Base-by-base conservation (phyloP, 2,888 invertebrate species). In the Pollenia labialis region DNA sequence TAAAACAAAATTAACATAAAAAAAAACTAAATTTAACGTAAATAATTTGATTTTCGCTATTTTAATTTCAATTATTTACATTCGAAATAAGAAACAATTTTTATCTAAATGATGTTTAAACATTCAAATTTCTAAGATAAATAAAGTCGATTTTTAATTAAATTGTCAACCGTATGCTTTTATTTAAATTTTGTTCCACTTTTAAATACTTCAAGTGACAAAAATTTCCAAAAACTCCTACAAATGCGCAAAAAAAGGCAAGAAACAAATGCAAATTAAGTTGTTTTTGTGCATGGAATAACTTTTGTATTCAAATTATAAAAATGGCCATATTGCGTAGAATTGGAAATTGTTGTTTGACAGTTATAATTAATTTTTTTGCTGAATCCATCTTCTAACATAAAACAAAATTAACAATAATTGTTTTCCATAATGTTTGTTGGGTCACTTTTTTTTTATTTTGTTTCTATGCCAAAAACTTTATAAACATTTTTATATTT, bases 401-500 rank as follows among this genome's bases (percentile, higher is more conserved):
- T 32, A 32, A 1, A 32, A 32, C 32, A 32, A 32, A 32, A 32
- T 32, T 32, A 6, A 32, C 4, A 32, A 4, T 32, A 6, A 60
- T 7, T 8, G 14, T 40, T 62, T 44, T 42, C 16, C 12, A 23
- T 16, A 42, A 40, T 75, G 75, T 62, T 75, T 52, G 18, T 18
- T 75, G 75, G 75, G 62, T 52, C 44, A n/a, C 14, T 10, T 75
- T 18, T 1, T 23, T 42, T 75, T 64, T 9, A 52, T 62, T 52
- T 58, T 48, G 52, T 44, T 75, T 75, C 62, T 62, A 18, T 62
- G 75, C 75, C 75, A 75, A 64, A 75, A 64, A 52, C 42, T 32
- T 32, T 62, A 18, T 4, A 64, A 50, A 71, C 40, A 71, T 75
- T 42, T 52, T 62, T 42, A 4, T 42, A 62, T 42, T 62, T 40